Percentiles rank a stretch among this genome's conserved stretches.
These are phyloP conservation scores for Xiphorhynchus erythropygius DNA, from an alignment of 2,797 vertebrate genomes.

Conservation along the genomic window DNA sequence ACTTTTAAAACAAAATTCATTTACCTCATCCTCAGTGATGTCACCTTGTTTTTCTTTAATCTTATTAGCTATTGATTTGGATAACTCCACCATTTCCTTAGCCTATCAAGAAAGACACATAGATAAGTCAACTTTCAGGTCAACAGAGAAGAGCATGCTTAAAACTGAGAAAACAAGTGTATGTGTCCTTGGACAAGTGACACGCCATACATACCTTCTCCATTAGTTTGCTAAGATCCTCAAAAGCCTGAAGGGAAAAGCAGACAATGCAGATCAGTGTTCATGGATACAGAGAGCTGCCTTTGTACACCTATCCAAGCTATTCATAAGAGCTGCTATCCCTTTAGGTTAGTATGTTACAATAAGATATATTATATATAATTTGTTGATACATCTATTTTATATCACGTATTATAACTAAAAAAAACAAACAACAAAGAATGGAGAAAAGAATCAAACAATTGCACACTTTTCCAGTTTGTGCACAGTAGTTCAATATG, in stretches of 20 bases:
- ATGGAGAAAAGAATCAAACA: neutral
- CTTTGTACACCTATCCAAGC: neutral
- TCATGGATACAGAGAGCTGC: neutral
- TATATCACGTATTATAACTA: neutral
- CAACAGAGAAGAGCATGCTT: neutral
- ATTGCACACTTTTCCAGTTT: neutral
- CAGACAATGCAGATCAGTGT: neutral
- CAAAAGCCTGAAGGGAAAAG: conserved; percentile 89
- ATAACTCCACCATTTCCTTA: conserved; percentile 98
- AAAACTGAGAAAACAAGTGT: neutral
- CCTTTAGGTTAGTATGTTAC: neutral
- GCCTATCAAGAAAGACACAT: conserved; percentile 80
- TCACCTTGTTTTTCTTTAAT: conserved; percentile 99
- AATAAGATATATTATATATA: neutral
- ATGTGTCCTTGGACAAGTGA: neutral
- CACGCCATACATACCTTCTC: conserved; percentile 88
- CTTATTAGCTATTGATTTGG: conserved; percentile 95
- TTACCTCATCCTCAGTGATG: conserved; percentile 97
- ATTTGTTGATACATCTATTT: neutral
- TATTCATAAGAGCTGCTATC: rapidly evolving
- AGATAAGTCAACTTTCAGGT: neutral
- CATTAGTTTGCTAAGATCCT: conserved; percentile 98
- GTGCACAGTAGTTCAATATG: neutral
- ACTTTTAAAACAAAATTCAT: neutral
- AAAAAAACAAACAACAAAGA: neutral